Evolutionary conservation across 2,888 invertebrate genomes (phyloP).

Genomic region (Drosophila yooni): DNA sequence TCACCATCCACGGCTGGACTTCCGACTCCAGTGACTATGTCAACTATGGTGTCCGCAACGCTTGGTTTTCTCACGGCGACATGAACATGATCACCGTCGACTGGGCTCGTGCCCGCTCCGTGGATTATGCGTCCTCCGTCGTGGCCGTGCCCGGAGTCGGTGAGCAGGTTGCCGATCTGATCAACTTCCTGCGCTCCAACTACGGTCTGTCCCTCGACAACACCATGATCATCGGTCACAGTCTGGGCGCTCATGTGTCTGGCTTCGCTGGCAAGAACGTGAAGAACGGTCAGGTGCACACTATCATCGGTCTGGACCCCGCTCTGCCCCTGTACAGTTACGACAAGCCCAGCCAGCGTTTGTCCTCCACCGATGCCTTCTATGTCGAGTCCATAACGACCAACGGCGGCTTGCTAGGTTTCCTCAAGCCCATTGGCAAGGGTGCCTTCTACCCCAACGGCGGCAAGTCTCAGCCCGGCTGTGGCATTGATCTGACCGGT

Average conservation of each 20-base stretch:
- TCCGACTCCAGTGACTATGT: constrained; percentile 83
- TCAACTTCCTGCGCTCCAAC: constrained; percentile 85
- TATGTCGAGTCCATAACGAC: constrained; percentile 84
- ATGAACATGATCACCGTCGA: constrained; percentile 88
- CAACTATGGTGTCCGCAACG: constrained; percentile 81
- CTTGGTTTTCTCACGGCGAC: constrained; percentile 87
- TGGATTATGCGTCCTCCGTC: constrained; percentile 87
- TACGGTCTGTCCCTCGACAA: constrained; percentile 85
- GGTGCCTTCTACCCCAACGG: constrained; percentile 86
- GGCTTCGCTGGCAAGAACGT: constrained; percentile 87
- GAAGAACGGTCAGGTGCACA: constrained; percentile 86
- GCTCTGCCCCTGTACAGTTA: constrained; percentile 80
- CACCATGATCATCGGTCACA: constrained; percentile 87
- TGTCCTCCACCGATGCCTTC: constrained; percentile 73
- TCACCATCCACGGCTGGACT: constrained; percentile 86
- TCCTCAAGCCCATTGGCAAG: constrained; percentile 83
- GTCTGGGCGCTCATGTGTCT: constrained; percentile 88
- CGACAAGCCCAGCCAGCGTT: constrained; percentile 65
- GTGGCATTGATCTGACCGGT: constrained; percentile 83
- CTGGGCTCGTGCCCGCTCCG: constrained; percentile 87
- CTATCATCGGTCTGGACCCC: constrained; percentile 86
- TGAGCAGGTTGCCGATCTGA: constrained; percentile 71
- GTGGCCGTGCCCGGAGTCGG: constrained; percentile 81
- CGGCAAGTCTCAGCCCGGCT: constrained; percentile 86
- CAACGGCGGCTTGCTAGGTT: constrained; percentile 77